A percentile compares a stretch with the other conserved stretches of the same genome.
phyloP scores from a whole-genome alignment of 2,888 invertebrate species.

The Cecidostiba fungosa region DNA sequence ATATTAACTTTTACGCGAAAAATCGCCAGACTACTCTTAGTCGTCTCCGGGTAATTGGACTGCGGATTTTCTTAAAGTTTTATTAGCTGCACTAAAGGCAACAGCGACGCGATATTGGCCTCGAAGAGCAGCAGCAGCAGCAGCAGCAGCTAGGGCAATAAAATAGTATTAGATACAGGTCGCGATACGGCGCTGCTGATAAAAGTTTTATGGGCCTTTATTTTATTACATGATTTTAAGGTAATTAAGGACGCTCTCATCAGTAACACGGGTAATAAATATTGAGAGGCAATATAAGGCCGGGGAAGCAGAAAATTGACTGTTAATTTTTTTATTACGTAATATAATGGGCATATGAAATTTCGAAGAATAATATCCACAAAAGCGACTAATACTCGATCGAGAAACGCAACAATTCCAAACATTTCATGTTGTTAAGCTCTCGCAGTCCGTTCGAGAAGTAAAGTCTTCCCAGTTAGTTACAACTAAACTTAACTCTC shows the following conservation, averaged over 20 bases:
- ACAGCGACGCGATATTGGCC: constrained; percentile 6
- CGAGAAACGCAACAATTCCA: not conserved
- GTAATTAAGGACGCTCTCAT: not conserved
- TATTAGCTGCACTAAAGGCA: constrained; percentile 43
- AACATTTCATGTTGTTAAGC: not conserved
- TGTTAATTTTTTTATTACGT: not conserved
- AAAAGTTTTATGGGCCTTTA: constrained; percentile 32
- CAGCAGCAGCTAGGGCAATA: constrained; percentile 23
- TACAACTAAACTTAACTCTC: not conserved
- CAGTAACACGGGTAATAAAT: not conserved
- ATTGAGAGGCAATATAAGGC: not conserved
- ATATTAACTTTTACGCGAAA: not conserved
- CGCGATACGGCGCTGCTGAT: constrained; percentile 17
- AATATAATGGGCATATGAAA: not conserved
- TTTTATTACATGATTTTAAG: constrained; percentile 32
- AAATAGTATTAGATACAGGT: constrained; percentile 34
- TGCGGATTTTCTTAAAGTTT: constrained; percentile 42
- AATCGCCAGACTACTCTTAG: not conserved
- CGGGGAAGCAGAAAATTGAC: not conserved
- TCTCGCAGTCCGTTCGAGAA: not conserved
- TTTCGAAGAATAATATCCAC: not conserved
- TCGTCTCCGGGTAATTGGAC: constrained; percentile 22
- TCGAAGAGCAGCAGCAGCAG: not conserved
- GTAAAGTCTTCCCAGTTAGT: not conserved
- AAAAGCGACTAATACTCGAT: no score